Evolutionary conservation across 2,113 vertebrate genomes (phyloP).

Genomic region (Prionailurus bengalensis): DNA sequence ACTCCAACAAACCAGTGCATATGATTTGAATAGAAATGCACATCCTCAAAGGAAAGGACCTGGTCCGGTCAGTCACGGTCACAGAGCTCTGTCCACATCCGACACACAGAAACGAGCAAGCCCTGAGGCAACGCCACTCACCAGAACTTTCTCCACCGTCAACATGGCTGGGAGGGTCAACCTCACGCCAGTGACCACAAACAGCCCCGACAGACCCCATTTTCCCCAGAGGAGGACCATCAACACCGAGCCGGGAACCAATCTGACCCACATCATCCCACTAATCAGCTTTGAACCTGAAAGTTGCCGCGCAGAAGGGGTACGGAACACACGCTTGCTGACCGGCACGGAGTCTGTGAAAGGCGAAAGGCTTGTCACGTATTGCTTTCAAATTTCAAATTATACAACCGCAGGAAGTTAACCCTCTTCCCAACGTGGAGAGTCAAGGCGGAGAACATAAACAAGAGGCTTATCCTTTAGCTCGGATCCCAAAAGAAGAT

Average conservation of each 20-base stretch:
- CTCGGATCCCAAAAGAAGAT: not conserved
- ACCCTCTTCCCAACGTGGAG: not conserved
- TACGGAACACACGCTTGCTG: not conserved
- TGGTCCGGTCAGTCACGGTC: not conserved
- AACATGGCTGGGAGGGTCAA: not conserved
- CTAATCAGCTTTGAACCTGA: not conserved
- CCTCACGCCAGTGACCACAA: not conserved
- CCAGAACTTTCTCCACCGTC: not conserved
- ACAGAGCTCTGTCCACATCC: not conserved
- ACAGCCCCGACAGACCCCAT: not conserved
- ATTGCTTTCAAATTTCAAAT: not conserved
- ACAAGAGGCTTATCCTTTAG: not conserved
- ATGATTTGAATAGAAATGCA: not conserved
- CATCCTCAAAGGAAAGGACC: not conserved
- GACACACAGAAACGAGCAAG: not conserved
- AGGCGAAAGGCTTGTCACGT: not conserved
- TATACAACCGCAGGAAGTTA: not conserved
- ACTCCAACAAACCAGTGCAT: conserved; percentile 26
- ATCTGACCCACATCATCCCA: not conserved
- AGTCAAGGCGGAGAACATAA: not conserved
- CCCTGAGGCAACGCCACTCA: not conserved
- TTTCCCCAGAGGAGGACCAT: not conserved
- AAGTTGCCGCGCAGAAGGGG: not conserved
- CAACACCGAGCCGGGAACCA: not conserved
- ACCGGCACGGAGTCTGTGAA: not conserved